Conservation (phyloP, 2,113 vertebrate species). For the Dipodomys stephensi region DNA sequence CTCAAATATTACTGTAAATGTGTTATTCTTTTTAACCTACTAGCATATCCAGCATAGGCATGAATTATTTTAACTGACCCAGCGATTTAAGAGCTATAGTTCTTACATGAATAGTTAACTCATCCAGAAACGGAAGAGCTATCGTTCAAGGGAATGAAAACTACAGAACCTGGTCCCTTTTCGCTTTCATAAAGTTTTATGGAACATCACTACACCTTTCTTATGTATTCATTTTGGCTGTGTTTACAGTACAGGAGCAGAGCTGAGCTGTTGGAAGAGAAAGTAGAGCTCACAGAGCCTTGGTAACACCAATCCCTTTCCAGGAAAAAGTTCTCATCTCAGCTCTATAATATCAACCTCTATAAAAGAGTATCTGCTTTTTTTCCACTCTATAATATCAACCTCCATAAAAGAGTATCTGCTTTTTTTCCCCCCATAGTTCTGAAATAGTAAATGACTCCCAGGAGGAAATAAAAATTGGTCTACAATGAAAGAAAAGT, state of each 20-base stretch:
- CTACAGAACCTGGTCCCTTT: not conserved
- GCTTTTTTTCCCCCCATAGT: not conserved
- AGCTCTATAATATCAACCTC: conserved; percentile 1
- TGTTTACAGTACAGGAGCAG: not conserved
- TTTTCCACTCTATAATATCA: not conserved
- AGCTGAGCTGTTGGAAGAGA: not conserved
- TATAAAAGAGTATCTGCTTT: not conserved
- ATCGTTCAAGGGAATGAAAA: not conserved
- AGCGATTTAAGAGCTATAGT: not conserved
- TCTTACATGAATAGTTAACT: not conserved
- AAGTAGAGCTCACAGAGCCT: not conserved
- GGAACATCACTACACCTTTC: not conserved
- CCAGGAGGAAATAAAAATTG: conserved; percentile 45
- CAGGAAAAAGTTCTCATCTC: not conserved
- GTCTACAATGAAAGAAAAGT: conserved; percentile 43
- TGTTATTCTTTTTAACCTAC: not conserved
- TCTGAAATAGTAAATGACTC: conserved; percentile 37
- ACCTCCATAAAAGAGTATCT: conserved; percentile 30
- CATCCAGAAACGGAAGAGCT: not conserved
- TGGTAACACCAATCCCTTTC: not conserved
- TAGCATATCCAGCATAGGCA: not conserved
- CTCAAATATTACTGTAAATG: not conserved
- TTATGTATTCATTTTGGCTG: not conserved
- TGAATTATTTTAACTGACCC: not conserved
- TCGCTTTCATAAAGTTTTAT: not conserved